Evolutionary conservation across 2,113 vertebrate genomes (phyloP).

Genomic region (Epinephelus cyanopodus): DNA sequence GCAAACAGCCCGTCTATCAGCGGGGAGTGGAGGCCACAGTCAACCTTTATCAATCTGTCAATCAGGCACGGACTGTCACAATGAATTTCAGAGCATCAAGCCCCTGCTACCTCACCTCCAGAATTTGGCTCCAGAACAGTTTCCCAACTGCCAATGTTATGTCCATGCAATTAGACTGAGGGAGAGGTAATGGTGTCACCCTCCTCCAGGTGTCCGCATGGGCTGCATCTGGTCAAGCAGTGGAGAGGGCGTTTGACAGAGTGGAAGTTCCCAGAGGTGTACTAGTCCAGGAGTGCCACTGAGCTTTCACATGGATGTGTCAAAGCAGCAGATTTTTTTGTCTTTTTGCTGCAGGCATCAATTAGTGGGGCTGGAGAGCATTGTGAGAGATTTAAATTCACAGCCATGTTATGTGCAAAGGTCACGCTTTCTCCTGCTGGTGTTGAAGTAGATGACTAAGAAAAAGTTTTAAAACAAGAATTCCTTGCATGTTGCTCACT

Average conservation of each 20-base stretch:
- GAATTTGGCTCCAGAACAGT: constrained; percentile 46
- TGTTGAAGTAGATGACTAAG: constrained; percentile 53
- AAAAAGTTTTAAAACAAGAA: constrained; percentile 47
- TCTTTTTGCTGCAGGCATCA: constrained; percentile 66
- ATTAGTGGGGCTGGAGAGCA: constrained; percentile 68
- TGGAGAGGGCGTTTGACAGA: constrained; percentile 44
- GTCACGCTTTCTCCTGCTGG: constrained; percentile 43
- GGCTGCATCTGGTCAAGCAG: constrained; percentile 59
- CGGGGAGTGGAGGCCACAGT: constrained; percentile 38
- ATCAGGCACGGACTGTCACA: constrained; percentile 63
- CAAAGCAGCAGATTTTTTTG: constrained; percentile 50
- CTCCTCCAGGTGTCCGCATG: constrained; percentile 61
- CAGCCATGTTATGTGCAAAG: constrained; percentile 52
- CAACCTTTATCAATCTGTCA: constrained; percentile 73
- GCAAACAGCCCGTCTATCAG: constrained; percentile 58
- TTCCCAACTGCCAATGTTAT: constrained; percentile 53
- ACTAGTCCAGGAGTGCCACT: constrained; percentile 46
- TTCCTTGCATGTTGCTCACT: constrained; percentile 16
- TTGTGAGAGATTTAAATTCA: constrained; percentile 64
- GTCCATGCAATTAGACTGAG: constrained; percentile 58
- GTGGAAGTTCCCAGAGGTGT: constrained; percentile 63
- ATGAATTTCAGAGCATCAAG: constrained; percentile 56
- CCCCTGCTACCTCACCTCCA: constrained; percentile 42
- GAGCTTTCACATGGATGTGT: constrained; percentile 47
- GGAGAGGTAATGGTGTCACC: constrained; percentile 57